These are phyloP conservation scores for Sebastes melanostomus DNA, from an alignment of 2,797 vertebrate species.

Conservation along the genomic window DNA sequence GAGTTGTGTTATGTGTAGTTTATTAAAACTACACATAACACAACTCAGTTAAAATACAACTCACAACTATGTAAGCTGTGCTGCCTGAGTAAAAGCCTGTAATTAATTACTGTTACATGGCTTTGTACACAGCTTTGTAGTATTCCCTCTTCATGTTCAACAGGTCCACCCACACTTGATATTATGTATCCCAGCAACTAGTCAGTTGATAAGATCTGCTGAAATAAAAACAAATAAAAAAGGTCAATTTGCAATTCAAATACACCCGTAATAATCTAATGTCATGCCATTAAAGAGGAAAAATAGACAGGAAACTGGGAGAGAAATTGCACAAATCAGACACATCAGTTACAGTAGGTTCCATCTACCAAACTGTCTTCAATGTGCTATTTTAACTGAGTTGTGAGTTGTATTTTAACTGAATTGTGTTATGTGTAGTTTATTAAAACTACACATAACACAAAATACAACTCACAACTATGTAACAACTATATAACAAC, in stretches of 20 bases:
- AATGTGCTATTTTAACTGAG: neutral
- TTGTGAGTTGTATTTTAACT: neutral
- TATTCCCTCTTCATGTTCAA: conserved; percentile 11
- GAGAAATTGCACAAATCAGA: neutral
- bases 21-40: too few relatives aligned
- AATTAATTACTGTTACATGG: neutral
- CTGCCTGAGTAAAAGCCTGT: neutral
- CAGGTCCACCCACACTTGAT: neutral
- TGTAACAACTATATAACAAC: too few relatives aligned
- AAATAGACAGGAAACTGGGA: conserved; percentile 6
- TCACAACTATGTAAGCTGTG: neutral
- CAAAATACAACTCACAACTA: too few relatives aligned
- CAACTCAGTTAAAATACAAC: too few relatives aligned
- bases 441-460: too few relatives aligned
- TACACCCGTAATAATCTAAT: conserved; percentile 10
- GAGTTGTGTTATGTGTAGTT: too few relatives aligned
- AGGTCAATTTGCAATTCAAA: conserved; percentile 36
- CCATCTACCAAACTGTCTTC: neutral
- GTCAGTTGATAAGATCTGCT: neutral
- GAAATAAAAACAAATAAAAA: neutral
- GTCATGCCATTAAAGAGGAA: conserved; percentile 10
- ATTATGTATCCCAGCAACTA: neutral
- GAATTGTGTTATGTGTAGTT: neutral
- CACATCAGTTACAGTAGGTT: neutral
- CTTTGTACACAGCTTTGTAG: neutral